Evolutionary conservation across 1,140 invertebrate genomes (phyloP), one percentile per base, ranked within the genome.

Genomic region (Brachystomella parvula): DNA sequence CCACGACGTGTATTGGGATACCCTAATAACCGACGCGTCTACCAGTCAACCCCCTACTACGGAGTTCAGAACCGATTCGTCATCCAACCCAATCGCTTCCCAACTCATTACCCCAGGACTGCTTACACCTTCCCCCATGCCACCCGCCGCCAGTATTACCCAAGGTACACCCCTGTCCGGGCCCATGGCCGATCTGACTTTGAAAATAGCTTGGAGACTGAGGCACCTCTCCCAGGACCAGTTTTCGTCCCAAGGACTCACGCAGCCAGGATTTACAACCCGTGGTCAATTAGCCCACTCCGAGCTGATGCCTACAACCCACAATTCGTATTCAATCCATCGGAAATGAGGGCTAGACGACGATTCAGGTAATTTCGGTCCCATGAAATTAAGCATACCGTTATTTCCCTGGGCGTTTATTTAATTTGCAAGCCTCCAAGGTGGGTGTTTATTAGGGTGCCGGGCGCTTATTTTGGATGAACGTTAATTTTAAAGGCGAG

Each of bases 301-400:
- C 30, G 31, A 3, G 9, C n/a, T 21, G 60, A 62, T 26, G 24
- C 6, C 3, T 62, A 62, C 60, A 62, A 62, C 33, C 60, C 60
- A 62, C 60, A 62, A 29, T 62, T 31, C 29, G 60, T 62, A 3
- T 28, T 62, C 17, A 62, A 62, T 28, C 31, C 60, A 39, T 9
- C 57, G 15, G 60, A 62, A 62, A 62, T 62, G 60, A 3, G 26
- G 21, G 26, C 60, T 29, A 62, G 60, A 29, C 30, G 60, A 3
- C 9, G 33, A 15, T 35, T 62, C 33, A 3, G 60, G 49, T 53
- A 26, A 53, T 6, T 9, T 15, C 24, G 21, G 39, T 44, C n/a
- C 6, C 12, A 19, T 24, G 49, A 19, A 53, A 53, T 53, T 6
- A 26, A 26, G 12, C 49, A 19, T 19, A n/a, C n/a, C n/a, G n/a